Percentiles rank a stretch among this genome's conserved stretches.
These are phyloP conservation scores for Eueremaeus valkanovi DNA, from an alignment of 2,888 invertebrate species.

Conservation along the genomic window DNA sequence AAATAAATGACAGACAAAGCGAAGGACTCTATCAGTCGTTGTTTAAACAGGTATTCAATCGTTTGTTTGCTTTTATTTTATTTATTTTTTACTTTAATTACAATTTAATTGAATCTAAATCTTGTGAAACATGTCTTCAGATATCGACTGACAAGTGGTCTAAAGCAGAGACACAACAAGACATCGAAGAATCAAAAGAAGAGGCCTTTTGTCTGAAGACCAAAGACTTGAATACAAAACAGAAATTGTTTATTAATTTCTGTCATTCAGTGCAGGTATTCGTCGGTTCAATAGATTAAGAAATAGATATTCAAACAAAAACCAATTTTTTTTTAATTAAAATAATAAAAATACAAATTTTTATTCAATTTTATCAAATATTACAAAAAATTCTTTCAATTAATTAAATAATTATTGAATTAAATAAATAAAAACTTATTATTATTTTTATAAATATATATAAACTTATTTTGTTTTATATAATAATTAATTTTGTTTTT, in stretches of 20 bases:
- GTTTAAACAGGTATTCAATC: slow-evolving; percentile 6
- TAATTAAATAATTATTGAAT: no score
- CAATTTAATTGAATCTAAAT: no score
- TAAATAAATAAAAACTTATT: neutral
- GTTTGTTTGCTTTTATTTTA: neutral
- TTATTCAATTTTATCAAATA: no score
- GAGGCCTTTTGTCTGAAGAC: slow-evolving; percentile 16
- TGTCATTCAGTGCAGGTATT: slow-evolving; percentile 25
- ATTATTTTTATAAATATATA: no score
- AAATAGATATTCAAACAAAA: no score
- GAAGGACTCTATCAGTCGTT: neutral
- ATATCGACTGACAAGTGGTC: slow-evolving; percentile 3
- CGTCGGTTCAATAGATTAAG: neutral
- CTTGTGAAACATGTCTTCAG: neutral
- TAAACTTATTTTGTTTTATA: neutral
- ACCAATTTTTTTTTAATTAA: neutral
- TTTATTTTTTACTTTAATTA: neutral
- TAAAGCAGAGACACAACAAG: neutral
- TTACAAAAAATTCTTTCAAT: no score
- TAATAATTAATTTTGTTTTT: neutral
- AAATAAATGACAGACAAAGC: neutral
- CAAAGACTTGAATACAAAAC: neutral
- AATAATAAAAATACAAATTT: neutral
- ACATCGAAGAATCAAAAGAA: neutral
- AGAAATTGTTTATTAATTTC: slow-evolving; percentile 20